Evolutionary conservation across 1,140 invertebrate species (phyloP), one percentile per base, ranked within the genome.

Genomic region (Centruroides sculpturatus): DNA sequence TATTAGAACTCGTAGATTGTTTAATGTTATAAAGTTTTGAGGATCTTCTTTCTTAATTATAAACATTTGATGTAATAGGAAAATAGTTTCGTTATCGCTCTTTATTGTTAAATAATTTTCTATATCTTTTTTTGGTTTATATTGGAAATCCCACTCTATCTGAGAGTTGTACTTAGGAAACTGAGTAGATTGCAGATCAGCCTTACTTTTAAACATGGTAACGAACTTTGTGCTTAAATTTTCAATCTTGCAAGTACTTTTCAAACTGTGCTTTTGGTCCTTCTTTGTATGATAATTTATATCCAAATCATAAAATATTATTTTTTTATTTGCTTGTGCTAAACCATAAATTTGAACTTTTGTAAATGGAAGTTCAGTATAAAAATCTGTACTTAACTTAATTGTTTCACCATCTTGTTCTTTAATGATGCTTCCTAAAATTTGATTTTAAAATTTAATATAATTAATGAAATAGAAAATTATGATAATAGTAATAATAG

Each of bases 61-160:
- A 8, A 0, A 1, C 0, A 41, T 41, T 8, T 41, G 41, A 41
- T 6, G 41, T 1, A 41, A 1, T 0, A 1, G 8, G 41, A 41
- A 41, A 8, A 41, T 41, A 6, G 5, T 41, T 41, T 8, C 8
- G 5, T 6, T 6, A 41, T 3, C 41, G 0, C 5, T 0, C 34
- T 59, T 63, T 11, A 63, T 5, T 46, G 46, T 49, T 11, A 63
- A 7, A 35, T 57, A 41, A 36, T 59, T 63, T 50, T 57, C 59
- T 48, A 63, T 9, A 34, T n/a, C 12, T 13, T 59, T 13, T 52
- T n/a, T 41, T 10, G 23, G 49, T 41, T 63, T 59, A 48, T 49
- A 35, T 50, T 59, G 55, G 48, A 53, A 36, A 13, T 57, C 57
- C 58, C 62, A 63, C 6, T 47, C 52, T 4, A 60, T 52, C n/a